Conservation (phyloP, 2,113 vertebrate species). For the Aramus guarauna region DNA sequence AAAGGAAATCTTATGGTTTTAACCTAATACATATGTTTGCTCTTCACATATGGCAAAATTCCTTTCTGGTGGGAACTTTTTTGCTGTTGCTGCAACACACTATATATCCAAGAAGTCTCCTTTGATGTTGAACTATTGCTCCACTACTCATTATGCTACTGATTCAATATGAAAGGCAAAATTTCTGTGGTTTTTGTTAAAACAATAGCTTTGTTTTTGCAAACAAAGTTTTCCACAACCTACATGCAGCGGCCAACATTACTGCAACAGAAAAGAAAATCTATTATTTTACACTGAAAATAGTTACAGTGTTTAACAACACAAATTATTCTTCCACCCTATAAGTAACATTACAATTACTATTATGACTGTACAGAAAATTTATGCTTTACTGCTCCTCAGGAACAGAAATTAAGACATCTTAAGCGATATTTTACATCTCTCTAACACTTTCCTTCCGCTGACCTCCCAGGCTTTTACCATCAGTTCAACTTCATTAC, state of each 20-base stretch:
- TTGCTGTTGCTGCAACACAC: slow-evolving; percentile 71
- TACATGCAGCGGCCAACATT: not conserved
- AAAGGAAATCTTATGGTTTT: slow-evolving; percentile 73
- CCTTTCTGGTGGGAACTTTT: slow-evolving; percentile 67
- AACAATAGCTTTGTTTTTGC: slow-evolving; percentile 33
- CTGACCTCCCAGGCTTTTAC: not conserved
- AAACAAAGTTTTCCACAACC: slow-evolving; percentile 48
- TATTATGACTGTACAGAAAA: not conserved
- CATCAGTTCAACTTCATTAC: not conserved
- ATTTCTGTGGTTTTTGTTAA: slow-evolving; percentile 39
- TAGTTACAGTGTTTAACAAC: not conserved
- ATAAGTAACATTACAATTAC: not conserved
- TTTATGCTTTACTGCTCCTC: not conserved
- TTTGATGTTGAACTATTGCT: slow-evolving; percentile 72
- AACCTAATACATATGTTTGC: slow-evolving; percentile 57
- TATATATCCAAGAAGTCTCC: slow-evolving; percentile 65
- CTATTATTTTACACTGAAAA: not conserved
- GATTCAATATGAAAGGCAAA: slow-evolving; percentile 73
- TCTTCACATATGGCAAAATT: slow-evolving; percentile 60
- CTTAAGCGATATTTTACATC: not conserved
- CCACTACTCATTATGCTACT: slow-evolving; percentile 69
- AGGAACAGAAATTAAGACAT: slow-evolving; percentile 10
- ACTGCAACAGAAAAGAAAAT: not conserved
- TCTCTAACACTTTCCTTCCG: not conserved
- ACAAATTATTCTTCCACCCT: not conserved